phyloP scores from a whole-genome alignment of 2,888 invertebrate genomes.

The Trachelus stipa region DNA sequence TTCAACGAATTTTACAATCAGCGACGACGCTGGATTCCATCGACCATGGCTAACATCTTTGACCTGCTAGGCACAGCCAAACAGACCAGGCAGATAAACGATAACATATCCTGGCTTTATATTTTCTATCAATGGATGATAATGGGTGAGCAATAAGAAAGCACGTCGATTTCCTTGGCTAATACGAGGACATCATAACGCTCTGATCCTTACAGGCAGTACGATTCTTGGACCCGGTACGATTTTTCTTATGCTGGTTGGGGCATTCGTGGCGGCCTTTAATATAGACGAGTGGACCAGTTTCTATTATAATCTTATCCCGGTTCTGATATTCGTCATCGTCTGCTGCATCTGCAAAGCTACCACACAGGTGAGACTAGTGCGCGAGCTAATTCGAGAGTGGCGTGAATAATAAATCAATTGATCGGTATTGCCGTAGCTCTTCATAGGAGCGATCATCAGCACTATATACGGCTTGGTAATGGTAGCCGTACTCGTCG shows the following conservation, averaged over 20 bases:
- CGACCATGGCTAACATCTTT: conserved; percentile 94
- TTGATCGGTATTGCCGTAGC: conserved; percentile 62
- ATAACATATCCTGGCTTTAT: conserved; percentile 87
- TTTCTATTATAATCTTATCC: conserved; percentile 76
- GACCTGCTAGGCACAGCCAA: conserved; percentile 86
- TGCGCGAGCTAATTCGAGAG: not conserved
- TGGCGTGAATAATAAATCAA: not conserved
- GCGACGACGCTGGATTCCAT: conserved; percentile 94
- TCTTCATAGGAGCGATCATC: conserved; percentile 79
- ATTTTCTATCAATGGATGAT: conserved; percentile 80
- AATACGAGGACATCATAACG: no score
- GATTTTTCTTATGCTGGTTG: conserved; percentile 85
- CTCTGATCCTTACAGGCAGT: conserved; percentile 67
- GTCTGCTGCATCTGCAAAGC: conserved; percentile 78
- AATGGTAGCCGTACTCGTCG: conserved; percentile 89
- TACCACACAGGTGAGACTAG: conserved; percentile 73
- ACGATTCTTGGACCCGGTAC: conserved; percentile 86
- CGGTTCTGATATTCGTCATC: conserved; percentile 75
- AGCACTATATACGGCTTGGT: conserved; percentile 84
- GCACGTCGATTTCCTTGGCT: no score
- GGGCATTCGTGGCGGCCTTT: conserved; percentile 84
- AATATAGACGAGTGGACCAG: conserved; percentile 77
- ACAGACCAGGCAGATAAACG: conserved; percentile 84
- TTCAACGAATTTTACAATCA: conserved; percentile 96
- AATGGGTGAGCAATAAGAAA: conserved; percentile 66